phyloP scores from a whole-genome alignment of 2,888 invertebrate genomes.

The Orchestes rusci region DNA sequence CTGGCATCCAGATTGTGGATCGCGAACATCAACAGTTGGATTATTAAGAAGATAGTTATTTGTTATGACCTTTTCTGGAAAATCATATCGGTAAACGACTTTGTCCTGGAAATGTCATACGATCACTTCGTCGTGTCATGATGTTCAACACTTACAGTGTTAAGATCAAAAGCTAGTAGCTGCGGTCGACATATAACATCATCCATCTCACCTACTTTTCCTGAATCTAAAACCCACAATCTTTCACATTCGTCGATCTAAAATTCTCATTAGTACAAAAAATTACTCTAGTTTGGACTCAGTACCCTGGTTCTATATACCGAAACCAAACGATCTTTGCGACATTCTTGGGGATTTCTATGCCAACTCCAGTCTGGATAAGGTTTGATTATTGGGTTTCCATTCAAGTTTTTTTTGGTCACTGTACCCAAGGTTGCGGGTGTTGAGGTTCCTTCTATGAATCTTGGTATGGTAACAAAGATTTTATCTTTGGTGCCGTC shows the following conservation, averaged over 20 bases:
- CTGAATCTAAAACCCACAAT: constrained; percentile 68
- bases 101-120: constrained; percentile 47
- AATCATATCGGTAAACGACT: constrained; percentile 51
- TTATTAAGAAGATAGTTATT: constrained; percentile 46
- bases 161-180: constrained; percentile 63
- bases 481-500: constrained; percentile 49
- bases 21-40: constrained; percentile 55
- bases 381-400: constrained; percentile 46
- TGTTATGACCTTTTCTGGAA: constrained; percentile 46
- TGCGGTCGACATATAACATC: constrained; percentile 62
- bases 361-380: constrained; percentile 54
- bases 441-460: constrained; percentile 61
- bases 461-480: constrained; percentile 67
- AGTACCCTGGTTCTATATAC: constrained; percentile 68
- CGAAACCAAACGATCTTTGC: constrained; percentile 56
- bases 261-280: no score
- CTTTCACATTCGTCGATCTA: constrained; percentile 65
- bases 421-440: constrained; percentile 67
- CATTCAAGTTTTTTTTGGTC: constrained; percentile 28
- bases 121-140: no score
- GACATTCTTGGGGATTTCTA: constrained; percentile 36
- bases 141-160: constrained; percentile 44
- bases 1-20: constrained; percentile 43
- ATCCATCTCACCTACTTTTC: constrained; percentile 54
- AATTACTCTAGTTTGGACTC: constrained; percentile 26